Conservation (phyloP, 2,888 invertebrate genomes). For the Eurois occulta region DNA sequence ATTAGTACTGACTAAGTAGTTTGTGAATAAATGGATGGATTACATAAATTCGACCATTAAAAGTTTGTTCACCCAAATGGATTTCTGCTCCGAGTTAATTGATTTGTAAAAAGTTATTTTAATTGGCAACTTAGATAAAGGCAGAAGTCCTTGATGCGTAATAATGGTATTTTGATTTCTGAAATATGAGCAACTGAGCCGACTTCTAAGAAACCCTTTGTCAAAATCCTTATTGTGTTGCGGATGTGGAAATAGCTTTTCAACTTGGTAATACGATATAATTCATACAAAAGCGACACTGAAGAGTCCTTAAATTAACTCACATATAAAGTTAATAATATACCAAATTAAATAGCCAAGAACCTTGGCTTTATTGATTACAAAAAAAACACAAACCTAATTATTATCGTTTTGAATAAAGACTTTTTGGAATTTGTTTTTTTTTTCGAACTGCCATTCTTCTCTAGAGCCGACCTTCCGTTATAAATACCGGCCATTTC, state of each 20-base stretch:
- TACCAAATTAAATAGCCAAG: not conserved
- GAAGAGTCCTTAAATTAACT: not conserved
- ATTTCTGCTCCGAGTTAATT: slow-evolving; percentile 52
- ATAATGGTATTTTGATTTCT: slow-evolving; percentile 47
- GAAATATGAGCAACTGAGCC: slow-evolving; percentile 43
- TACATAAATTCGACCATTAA: slow-evolving; percentile 57
- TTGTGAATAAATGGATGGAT: slow-evolving; percentile 55
- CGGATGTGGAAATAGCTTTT: slow-evolving; percentile 18
- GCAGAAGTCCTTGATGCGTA: slow-evolving; percentile 50
- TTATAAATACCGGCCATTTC: no score
- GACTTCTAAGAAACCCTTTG: slow-evolving; percentile 32
- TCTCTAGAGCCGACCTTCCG: not conserved
- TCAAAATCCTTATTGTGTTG: slow-evolving; percentile 29
- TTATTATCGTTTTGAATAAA: not conserved
- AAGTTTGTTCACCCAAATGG: slow-evolving; percentile 50
- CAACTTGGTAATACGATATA: not conserved
- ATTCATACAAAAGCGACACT: not conserved
- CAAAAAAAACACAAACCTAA: not conserved
- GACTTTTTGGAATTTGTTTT: not conserved
- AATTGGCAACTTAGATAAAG: slow-evolving; percentile 43
- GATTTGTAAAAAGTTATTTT: slow-evolving; percentile 53
- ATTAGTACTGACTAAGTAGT: slow-evolving; percentile 59
- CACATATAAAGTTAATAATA: no score
- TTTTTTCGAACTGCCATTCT: not conserved
- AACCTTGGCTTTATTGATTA: not conserved